Percentiles rank a stretch among this genome's conserved stretches.
These are phyloP conservation scores for Cryptocheilus praepositus DNA, from an alignment of 2,888 invertebrate genomes.

Conservation along the genomic window DNA sequence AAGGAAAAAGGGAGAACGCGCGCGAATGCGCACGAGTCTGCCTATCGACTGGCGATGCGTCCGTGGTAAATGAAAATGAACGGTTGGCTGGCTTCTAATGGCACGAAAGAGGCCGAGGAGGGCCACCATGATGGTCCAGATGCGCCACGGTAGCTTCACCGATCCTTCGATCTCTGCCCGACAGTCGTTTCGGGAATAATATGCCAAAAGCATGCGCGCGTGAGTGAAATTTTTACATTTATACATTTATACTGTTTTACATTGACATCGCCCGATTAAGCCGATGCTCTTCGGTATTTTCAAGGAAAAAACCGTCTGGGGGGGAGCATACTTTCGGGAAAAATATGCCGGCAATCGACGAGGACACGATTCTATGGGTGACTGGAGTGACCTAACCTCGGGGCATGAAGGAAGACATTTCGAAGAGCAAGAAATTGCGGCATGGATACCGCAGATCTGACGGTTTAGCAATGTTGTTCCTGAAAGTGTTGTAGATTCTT, in stretches of 20 bases:
- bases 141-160: conserved; percentile 41
- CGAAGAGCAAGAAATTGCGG: neutral
- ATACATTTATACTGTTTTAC: no score
- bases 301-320: conserved; percentile 2
- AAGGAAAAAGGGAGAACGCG: no score
- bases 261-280: conserved; percentile 51
- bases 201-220: no score
- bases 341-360: no score
- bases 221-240: no score
- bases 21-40: neutral
- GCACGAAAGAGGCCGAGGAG: no score
- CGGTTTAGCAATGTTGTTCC: no score
- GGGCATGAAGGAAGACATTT: neutral
- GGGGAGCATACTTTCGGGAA: no score
- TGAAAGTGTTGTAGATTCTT: no score
- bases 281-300: conserved; percentile 15
- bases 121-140: conserved; percentile 2
- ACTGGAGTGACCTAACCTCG: neutral
- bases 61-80: conserved; percentile 27
- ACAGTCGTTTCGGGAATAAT: conserved; percentile 60
- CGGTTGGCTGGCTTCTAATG: conserved; percentile 47
- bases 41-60: neutral
- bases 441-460: no score
- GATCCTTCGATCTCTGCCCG: conserved; percentile 36
- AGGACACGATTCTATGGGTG: no score